Conservation (phyloP, 2,113 vertebrate species). For the Lates calcarifer region DNA sequence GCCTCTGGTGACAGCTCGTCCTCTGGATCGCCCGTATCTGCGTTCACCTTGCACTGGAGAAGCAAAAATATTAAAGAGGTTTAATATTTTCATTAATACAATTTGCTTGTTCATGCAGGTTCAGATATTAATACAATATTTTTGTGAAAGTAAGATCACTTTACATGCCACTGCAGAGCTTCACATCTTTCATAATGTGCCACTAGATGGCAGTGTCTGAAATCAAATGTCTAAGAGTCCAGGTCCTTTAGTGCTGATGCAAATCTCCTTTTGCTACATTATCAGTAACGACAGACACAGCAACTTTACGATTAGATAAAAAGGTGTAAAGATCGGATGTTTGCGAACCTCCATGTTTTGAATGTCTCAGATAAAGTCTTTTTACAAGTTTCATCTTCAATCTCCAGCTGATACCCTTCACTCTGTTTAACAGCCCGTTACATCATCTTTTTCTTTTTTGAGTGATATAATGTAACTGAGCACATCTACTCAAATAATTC, state of each 20-base stretch:
- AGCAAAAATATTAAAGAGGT: neutral
- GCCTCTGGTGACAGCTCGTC: slow-evolving; percentile 87
- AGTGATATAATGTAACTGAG: neutral
- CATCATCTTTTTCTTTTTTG: neutral
- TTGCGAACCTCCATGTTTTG: slow-evolving; percentile 1
- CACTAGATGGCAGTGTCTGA: slow-evolving; percentile 68
- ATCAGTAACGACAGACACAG: neutral
- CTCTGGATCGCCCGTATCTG: slow-evolving; percentile 79
- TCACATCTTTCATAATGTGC: no score
- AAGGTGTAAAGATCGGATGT: neutral
- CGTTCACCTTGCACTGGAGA: slow-evolving; percentile 84
- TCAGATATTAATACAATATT: no score
- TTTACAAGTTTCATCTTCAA: neutral
- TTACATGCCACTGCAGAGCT: fast-evolving
- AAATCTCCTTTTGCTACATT: neutral
- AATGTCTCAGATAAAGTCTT: slow-evolving; percentile 6
- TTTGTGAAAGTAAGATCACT: no score
- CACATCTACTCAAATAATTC: neutral
- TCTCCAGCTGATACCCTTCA: neutral
- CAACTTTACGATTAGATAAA: slow-evolving; percentile 16
- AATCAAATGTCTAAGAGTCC: neutral
- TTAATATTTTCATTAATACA: neutral
- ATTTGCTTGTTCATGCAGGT: neutral
- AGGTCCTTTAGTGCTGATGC: no score
- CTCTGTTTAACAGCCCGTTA: neutral